These are phyloP conservation scores for Ornithoptera priamus DNA, from an alignment of 2,888 invertebrate genomes.

Conservation along the genomic window DNA sequence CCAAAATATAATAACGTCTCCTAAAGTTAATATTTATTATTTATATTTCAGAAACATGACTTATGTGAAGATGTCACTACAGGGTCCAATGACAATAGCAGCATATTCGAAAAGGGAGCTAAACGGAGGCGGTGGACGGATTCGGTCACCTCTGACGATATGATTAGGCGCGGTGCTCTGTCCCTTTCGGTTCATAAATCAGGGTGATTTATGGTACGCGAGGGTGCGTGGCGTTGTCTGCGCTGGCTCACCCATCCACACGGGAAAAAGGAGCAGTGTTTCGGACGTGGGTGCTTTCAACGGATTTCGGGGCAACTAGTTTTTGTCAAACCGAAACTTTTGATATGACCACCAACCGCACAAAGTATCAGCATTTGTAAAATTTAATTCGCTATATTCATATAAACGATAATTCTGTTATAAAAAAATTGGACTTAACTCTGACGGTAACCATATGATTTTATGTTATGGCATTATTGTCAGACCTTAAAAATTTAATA, in stretches of 20 bases:
- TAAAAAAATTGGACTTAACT: no score
- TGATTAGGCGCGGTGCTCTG: constrained; percentile 37
- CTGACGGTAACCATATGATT: no score
- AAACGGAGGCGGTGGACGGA: constrained; percentile 8
- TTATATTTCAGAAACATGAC: neutral
- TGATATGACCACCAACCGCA: neutral
- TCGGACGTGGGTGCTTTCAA: constrained; percentile 38
- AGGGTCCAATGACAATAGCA: neutral
- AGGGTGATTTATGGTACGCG: constrained; percentile 65
- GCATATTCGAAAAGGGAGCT: constrained; percentile 4
- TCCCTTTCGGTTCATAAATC: constrained; percentile 67
- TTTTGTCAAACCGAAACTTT: constrained; percentile 17
- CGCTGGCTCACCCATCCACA: constrained; percentile 28
- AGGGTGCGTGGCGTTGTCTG: constrained; percentile 50
- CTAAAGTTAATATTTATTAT: neutral
- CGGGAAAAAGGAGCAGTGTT: constrained; percentile 36
- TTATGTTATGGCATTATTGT: no score
- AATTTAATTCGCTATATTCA: neutral
- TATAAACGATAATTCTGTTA: neutral
- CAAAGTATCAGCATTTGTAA: neutral
- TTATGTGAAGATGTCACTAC: constrained; percentile 1
- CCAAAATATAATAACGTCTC: neutral
- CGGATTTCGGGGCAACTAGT: constrained; percentile 30
- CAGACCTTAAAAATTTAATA: no score
- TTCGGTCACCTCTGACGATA: constrained; percentile 27